Evolutionary conservation across 2,113 vertebrate genomes (phyloP), one percentile per base, ranked within the genome.

Genomic region (Tupaia tana): DNA sequence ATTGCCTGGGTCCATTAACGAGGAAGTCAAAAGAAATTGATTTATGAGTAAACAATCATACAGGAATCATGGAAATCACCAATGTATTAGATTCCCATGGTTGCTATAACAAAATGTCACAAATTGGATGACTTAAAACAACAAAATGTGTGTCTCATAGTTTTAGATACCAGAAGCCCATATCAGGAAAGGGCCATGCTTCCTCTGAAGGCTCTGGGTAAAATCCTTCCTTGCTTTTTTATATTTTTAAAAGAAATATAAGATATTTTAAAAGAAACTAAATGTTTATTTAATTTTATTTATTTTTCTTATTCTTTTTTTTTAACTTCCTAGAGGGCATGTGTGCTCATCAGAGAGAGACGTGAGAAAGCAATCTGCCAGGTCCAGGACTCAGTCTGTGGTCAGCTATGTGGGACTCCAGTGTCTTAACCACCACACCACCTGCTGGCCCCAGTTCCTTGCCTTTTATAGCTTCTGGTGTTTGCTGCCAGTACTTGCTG

Each of bases 401-500:
- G 43, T 43, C 43, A 43, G 43, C 43, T 43, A 43, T 43, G 43
- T 43, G 43, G 43, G 43, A 43, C 43, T 43, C 43, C 43, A 43
- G 43, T 43, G 43, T 6, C 43, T 43, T 43, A 43, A 43, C 43
- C 43, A 43, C 43, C 43, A 43, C 43, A 43, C 43, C 43, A 43
- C 43, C 43, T 43, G 43, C 43, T 43, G 43, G 43, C 43, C 43
- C 43, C 43, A 43, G 43, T 73, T n/a, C 15, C 27, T 75, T 54
- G 63, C 3, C 5, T 27, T 34, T 71, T 8, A 34, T n/a, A 3
- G 29, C 20, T 70, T 63, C 31, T 70, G 27, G 3, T 34, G 9
- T 22, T 63, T 9, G 0, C 63, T 15, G 0, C 74, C 22, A 12
- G 0, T 9, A n/a, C 3, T 27, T 56, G 15, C 24, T 24, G 1